Base-by-base conservation (phyloP, 2,113 vertebrate species). In the Rhipidura dahli region DNA sequence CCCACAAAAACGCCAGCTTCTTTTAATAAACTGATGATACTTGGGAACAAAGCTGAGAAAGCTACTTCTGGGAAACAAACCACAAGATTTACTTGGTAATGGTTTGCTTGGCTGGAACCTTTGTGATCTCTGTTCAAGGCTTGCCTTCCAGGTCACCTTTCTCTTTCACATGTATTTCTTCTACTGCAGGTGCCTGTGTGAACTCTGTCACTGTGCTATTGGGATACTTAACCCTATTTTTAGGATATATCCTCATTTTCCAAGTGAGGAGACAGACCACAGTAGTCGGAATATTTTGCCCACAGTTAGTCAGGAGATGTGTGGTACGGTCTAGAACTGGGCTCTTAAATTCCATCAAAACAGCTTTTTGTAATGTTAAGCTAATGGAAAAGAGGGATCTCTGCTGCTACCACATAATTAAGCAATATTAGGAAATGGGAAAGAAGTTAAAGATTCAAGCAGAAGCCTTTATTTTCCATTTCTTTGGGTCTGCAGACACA, bases 1-100 rank as follows among this genome's bases (percentile, higher is more conserved):
- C 90, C 92, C 94, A 70, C 70, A 84, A 42, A 93, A 95, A 60
- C 39, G 35, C 57, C 49, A 73, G 18, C 14, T 93, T 90, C 61
- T 40, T 83, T 88, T 45, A 50, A 56, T 61, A 28, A 69, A n/a
- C 22, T 16, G n/a, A 2, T 40, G 47, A 4, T 50, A 23, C 56
- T 89, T 49, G 45, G 28, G 26, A 91, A 15, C 56, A 65, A 57
- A 83, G 81, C 57, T 83, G 89, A 60, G 80, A 91, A 83, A 85
- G 30, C 23, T 42, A 4, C 63, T 24, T 94, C 54, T 54, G 50
- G 68, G 76, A 83, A 85, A 53, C 7, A 75, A 91, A 63, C 26
- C 57, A 35, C 65, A 49, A 18, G n/a, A 40, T 69, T 65, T 77
- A 19, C 61, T 35, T 53, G 53, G 57, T 68, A 79, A 27, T 14